Percentiles rank a stretch among this genome's conserved stretches.
These are phyloP conservation scores for Nebria ingens DNA, from an alignment of 1,140 invertebrate species.

Conservation along the genomic window DNA sequence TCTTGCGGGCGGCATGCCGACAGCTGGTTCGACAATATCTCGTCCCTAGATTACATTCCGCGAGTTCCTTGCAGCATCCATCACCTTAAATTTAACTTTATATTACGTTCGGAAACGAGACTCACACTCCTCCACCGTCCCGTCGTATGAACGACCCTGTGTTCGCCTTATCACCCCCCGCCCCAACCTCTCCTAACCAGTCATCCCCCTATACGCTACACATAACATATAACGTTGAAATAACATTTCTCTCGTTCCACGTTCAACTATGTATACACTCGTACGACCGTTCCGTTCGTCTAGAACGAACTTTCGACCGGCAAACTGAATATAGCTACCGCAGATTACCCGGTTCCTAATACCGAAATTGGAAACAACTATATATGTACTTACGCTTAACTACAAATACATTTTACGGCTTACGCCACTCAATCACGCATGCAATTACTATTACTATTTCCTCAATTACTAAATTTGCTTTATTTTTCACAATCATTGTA, in stretches of 20 bases:
- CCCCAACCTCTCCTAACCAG: background rate
- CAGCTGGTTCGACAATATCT: slow-evolving; percentile 9
- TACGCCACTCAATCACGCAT: no score
- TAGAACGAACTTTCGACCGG: background rate
- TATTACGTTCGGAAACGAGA: slow-evolving; percentile 8
- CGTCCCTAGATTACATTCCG: slow-evolving; percentile 6
- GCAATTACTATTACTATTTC: no score
- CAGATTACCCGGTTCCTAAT: background rate
- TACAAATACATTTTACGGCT: no score
- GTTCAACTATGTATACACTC: background rate
- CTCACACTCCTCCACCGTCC: background rate
- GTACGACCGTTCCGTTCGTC: background rate
- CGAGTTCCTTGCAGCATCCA: slow-evolving; percentile 5
- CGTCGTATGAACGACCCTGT: background rate
- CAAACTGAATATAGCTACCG: background rate
- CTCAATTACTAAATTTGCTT: no score
- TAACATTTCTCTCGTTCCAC: background rate
- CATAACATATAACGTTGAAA: no score
- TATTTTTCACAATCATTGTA: no score
- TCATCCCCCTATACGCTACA: background rate
- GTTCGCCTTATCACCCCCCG: background rate
- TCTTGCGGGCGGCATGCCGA: slow-evolving; percentile 3
- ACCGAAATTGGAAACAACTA: slow-evolving; percentile 6
- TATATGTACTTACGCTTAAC: no score
- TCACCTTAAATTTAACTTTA: slow-evolving; percentile 9